A percentile compares a stretch with the other conserved stretches of the same genome.
These are phyloP conservation scores for Myotis lucifugus DNA, from an alignment of 2,113 vertebrate species.

Conservation along the genomic window DNA sequence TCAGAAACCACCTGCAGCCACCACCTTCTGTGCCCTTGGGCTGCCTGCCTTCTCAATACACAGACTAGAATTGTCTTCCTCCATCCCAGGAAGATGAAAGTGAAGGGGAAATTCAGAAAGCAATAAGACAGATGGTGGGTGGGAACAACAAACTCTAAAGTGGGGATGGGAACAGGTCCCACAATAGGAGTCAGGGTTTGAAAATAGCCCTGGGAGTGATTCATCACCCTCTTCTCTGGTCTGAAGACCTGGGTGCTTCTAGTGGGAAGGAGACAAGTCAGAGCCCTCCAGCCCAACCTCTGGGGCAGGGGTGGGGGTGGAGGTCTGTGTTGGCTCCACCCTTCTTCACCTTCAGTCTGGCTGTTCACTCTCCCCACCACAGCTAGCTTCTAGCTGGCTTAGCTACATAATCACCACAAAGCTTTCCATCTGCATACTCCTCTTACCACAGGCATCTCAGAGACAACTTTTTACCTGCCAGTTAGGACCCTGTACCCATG, in stretches of 20 bases:
- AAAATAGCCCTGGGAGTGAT: conserved; percentile 66
- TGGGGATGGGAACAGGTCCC: neutral
- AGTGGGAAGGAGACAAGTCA: conserved; percentile 21
- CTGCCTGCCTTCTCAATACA: neutral
- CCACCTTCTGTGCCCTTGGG: neutral
- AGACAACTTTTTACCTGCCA: neutral
- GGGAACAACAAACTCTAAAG: neutral
- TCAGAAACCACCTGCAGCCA: neutral
- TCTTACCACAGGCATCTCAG: neutral
- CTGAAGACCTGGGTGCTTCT: neutral
- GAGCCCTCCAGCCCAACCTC: neutral
- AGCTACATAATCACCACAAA: conserved; percentile 30
- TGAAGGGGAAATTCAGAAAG: conserved; percentile 5
- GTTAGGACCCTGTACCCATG: neutral
- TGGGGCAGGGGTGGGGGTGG: neutral
- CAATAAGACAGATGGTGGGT: neutral
- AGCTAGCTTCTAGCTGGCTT: conserved; percentile 32
- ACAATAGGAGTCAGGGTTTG: conserved; percentile 58
- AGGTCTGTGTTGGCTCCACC: neutral
- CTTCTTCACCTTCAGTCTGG: neutral
- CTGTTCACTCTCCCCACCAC: neutral
- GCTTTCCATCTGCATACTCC: conserved; percentile 2
- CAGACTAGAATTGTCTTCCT: neutral
- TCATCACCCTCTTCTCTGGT: conserved; percentile 40
- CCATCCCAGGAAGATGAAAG: conserved; percentile 35